These are phyloP conservation scores for Merluccius polli DNA, from an alignment of 2,797 vertebrate species.

Conservation along the genomic window DNA sequence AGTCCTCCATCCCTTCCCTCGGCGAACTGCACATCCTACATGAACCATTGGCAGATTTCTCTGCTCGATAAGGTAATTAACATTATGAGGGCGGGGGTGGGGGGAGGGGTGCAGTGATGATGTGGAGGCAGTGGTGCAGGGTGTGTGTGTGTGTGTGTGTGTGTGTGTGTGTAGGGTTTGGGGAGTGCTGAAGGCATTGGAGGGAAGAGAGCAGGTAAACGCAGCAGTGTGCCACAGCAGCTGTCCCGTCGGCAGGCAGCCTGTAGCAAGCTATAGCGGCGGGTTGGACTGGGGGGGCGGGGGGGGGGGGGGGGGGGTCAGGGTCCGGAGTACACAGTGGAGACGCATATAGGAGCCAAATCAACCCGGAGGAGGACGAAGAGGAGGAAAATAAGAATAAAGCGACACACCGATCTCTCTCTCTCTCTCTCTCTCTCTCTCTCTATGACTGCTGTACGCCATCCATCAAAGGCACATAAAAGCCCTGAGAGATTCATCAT, in stretches of 20 bases:
- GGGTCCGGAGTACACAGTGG: not conserved
- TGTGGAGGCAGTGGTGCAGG: slow-evolving; percentile 40
- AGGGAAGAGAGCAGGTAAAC: slow-evolving; percentile 16
- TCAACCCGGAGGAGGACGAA: slow-evolving; percentile 10
- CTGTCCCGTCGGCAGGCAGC: slow-evolving; percentile 14
- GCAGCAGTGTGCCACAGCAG: not conserved
- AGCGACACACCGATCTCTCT: slow-evolving; percentile 12
- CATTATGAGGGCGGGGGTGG: slow-evolving; percentile 35
- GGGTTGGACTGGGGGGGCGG: no score
- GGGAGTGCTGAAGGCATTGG: slow-evolving; percentile 53
- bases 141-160: not conserved
- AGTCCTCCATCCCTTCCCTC: slow-evolving; percentile 43
- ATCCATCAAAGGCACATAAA: slow-evolving; percentile 60
- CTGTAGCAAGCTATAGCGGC: not conserved
- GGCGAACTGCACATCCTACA: slow-evolving; percentile 66
- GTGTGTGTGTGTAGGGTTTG: not conserved
- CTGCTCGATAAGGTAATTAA: slow-evolving; percentile 70
- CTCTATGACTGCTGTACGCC: slow-evolving; percentile 20
- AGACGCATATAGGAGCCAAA: not conserved
- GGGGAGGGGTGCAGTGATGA: slow-evolving; percentile 29
- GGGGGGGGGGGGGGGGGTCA: not conserved
- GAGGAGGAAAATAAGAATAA: slow-evolving; percentile 14
- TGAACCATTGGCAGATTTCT: slow-evolving; percentile 70
- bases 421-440: slow-evolving; percentile 21
- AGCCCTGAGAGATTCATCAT: slow-evolving; percentile 54